A percentile compares a stretch with the other conserved stretches of the same genome.
These are phyloP conservation scores for Ceryle rudis DNA, from an alignment of 2,797 vertebrate genomes.

Conservation along the genomic window DNA sequence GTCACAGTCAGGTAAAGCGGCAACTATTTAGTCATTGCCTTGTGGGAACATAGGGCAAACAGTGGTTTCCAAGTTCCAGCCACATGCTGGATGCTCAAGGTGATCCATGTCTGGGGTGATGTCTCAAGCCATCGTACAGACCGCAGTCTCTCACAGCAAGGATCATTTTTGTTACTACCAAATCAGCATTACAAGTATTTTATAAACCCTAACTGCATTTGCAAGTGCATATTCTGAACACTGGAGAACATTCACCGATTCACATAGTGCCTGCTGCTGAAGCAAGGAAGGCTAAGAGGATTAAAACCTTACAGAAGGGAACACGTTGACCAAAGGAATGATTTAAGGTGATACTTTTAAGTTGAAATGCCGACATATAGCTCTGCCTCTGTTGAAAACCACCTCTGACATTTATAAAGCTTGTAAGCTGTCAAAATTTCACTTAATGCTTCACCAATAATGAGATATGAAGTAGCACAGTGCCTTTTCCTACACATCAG, in stretches of 20 bases:
- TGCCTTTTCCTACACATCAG: not conserved
- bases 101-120: accelerated
- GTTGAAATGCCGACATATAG: not conserved
- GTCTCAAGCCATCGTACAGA: not conserved
- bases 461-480: not conserved
- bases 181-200: not conserved
- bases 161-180: not conserved
- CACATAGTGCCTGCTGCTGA: not conserved
- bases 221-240: accelerated
- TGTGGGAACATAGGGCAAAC: not conserved
- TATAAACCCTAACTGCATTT: not conserved
- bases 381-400: not conserved
- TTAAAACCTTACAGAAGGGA: not conserved
- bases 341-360: not conserved
- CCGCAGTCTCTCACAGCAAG: not conserved
- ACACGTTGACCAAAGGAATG: not conserved
- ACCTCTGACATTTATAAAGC: not conserved
- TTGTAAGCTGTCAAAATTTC: not conserved
- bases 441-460: not conserved
- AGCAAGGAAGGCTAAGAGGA: not conserved
- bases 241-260: not conserved
- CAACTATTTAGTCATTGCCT: not conserved
- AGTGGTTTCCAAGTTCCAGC: not conserved
- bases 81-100: not conserved
- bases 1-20: not conserved